These are phyloP conservation scores for Drosophila tani DNA, from an alignment of 1,140 invertebrate genomes.

Conservation along the genomic window DNA sequence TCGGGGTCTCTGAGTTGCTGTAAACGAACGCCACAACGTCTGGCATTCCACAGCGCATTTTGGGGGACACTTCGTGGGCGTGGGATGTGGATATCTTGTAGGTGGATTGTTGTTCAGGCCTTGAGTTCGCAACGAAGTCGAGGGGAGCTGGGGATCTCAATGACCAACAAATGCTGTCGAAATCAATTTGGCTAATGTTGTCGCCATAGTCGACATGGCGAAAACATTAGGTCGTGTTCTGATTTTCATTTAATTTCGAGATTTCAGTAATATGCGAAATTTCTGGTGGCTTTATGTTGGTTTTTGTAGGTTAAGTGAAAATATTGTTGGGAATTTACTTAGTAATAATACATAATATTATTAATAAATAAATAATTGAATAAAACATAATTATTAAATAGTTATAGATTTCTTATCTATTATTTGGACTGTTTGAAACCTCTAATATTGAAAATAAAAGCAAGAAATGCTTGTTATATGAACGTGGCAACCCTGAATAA, in stretches of 20 bases:
- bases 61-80: slow-evolving; percentile 62
- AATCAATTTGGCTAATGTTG: slow-evolving; percentile 82
- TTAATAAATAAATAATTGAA: no score
- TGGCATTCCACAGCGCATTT: slow-evolving; percentile 52
- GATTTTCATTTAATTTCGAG: background rate
- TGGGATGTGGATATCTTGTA: slow-evolving; percentile 46
- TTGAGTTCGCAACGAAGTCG: slow-evolving; percentile 10
- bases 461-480: background rate
- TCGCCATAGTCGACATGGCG: slow-evolving; percentile 42
- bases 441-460: background rate
- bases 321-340: no score
- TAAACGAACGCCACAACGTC: slow-evolving; percentile 66
- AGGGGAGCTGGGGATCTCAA: slow-evolving; percentile 26
- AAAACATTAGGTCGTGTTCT: slow-evolving; percentile 4
- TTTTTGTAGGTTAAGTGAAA: background rate
- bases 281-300: background rate
- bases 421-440: no score
- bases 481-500: no score
- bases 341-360: no score
- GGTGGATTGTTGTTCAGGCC: slow-evolving; percentile 41
- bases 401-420: no score
- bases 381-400: no score
- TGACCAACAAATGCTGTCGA: slow-evolving; percentile 60
- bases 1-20: background rate
- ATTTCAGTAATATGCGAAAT: background rate